These are phyloP conservation scores for Parasteatoda lunata DNA, from an alignment of 2,888 invertebrate species.

Conservation along the genomic window DNA sequence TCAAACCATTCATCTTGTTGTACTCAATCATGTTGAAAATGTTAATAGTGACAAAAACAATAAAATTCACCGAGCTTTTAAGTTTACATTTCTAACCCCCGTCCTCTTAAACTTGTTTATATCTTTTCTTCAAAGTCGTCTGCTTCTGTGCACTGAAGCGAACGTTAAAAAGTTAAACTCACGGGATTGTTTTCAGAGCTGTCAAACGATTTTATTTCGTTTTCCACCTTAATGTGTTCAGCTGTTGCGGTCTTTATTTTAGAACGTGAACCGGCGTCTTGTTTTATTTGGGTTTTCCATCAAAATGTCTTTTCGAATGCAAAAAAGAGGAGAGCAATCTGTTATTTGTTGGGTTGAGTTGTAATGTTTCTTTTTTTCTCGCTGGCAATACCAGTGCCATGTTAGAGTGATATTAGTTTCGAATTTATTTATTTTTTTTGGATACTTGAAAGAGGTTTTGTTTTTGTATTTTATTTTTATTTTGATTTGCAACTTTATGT, in stretches of 20 bases:
- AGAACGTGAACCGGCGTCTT: slow-evolving; percentile 16
- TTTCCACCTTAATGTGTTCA: slow-evolving; percentile 35
- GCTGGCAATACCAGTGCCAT: background rate
- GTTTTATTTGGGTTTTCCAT: slow-evolving; percentile 51
- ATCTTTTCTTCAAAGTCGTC: background rate
- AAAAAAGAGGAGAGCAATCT: background rate
- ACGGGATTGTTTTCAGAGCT: slow-evolving; percentile 56
- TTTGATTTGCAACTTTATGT: too few species aligned
- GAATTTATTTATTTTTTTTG: too few species aligned
- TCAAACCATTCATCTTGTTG: too few species aligned
- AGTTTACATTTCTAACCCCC: background rate
- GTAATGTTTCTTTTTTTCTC: slow-evolving; percentile 28
- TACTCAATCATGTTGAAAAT: too few species aligned
- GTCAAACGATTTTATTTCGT: slow-evolving; percentile 46
- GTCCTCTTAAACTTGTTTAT: background rate
- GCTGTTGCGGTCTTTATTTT: slow-evolving; percentile 36
- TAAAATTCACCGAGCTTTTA: background rate
- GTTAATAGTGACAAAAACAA: background rate
- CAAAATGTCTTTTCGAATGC: background rate
- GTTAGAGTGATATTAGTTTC: too few species aligned
- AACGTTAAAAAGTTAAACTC: slow-evolving; percentile 31
- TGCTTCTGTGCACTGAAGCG: background rate
- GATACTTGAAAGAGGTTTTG: too few species aligned
- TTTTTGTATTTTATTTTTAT: too few species aligned
- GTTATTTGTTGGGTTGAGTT: slow-evolving; percentile 54